Evolutionary conservation across 2,113 vertebrate species (phyloP).

Genomic region (Hyperoodon ampullatus): DNA sequence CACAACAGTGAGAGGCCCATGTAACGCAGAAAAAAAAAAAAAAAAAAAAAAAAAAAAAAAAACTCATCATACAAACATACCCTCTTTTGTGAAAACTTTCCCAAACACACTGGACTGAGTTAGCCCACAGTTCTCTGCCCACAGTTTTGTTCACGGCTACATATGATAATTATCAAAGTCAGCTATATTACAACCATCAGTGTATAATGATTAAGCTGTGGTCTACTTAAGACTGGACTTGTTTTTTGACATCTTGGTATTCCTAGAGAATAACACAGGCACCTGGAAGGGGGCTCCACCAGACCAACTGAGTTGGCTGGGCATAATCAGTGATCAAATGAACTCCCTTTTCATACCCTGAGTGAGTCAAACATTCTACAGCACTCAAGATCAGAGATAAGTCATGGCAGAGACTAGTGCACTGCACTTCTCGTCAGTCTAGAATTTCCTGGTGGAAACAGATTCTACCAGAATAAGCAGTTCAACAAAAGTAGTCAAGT

Average conservation of each 20-base stretch:
- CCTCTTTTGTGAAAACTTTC: not conserved
- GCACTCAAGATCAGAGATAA: not conserved
- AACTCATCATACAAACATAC: not conserved
- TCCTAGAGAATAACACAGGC: not conserved
- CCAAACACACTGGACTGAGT: not conserved
- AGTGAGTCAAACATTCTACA: not conserved
- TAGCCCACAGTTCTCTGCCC: not conserved
- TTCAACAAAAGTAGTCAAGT: slow-evolving; percentile 43
- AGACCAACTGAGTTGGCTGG: not conserved
- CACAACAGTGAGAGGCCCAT: no score
- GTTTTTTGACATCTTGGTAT: not conserved
- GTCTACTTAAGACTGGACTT: not conserved
- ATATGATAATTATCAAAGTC: not conserved
- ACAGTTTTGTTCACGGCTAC: not conserved
- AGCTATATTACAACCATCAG: not conserved
- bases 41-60: no score
- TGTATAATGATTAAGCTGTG: not conserved
- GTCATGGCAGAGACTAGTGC: not conserved
- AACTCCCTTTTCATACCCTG: not conserved
- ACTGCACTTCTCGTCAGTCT: not conserved
- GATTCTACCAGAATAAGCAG: slow-evolving; percentile 41
- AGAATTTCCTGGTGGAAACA: not conserved
- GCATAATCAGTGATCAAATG: not conserved
- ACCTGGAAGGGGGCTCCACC: not conserved
- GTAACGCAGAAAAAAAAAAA: no score